phyloP scores from a whole-genome alignment of 2,113 vertebrate genomes.

The Porphyrio hochstetteri region DNA sequence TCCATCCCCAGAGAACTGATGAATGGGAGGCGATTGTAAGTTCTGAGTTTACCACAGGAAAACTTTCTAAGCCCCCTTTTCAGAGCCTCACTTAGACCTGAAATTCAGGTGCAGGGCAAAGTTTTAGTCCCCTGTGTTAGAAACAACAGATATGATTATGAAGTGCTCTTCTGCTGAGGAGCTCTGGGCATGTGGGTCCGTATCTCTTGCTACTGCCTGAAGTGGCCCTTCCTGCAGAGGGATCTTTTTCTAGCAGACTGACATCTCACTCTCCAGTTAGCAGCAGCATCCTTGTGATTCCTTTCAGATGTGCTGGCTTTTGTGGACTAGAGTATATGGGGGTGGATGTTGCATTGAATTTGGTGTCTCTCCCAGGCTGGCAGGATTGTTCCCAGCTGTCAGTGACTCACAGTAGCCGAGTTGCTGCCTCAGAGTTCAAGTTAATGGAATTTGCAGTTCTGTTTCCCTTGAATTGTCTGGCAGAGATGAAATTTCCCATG shows the following conservation, averaged over 20 bases:
- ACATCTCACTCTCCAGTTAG: not conserved
- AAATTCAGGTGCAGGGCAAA: rapidly evolving
- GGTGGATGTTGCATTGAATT: not conserved
- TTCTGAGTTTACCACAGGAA: not conserved
- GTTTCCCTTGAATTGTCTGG: conserved; percentile 18
- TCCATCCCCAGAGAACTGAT: not conserved
- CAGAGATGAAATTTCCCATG: conserved; percentile 24
- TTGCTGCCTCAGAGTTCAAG: conserved; percentile 24
- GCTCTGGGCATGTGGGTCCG: not conserved
- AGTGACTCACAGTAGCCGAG: conserved; percentile 48
- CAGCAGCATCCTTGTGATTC: not conserved
- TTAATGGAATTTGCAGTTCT: conserved; percentile 50
- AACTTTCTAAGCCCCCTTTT: not conserved
- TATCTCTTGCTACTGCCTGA: not conserved
- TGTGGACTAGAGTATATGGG: not conserved
- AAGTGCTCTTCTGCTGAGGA: not conserved
- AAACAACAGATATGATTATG: not conserved
- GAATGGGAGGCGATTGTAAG: not conserved
- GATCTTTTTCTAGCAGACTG: not conserved
- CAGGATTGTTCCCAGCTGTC: conserved; percentile 50
- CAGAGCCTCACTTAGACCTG: not conserved
- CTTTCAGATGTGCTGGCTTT: not conserved
- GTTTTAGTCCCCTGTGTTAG: not conserved
- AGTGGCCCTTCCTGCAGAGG: not conserved
- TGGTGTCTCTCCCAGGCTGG: not conserved